phyloP scores from a whole-genome alignment of 2,797 vertebrate genomes.

The Pteropus rufus region DNA sequence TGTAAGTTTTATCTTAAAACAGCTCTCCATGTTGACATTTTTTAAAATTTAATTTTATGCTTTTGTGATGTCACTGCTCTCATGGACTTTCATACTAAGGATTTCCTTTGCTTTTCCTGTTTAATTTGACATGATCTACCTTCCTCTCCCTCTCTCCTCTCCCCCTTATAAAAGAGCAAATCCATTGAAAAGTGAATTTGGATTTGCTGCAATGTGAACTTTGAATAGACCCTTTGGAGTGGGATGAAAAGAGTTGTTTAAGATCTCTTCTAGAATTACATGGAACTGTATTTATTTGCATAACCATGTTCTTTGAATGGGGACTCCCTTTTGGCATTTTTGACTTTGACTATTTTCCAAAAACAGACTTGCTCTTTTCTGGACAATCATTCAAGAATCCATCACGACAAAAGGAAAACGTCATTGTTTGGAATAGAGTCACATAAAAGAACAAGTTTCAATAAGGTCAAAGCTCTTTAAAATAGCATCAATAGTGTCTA shows the following conservation, averaged over 20 bases:
- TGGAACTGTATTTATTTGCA: background rate
- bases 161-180: background rate
- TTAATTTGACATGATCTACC: background rate
- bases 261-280: background rate
- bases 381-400: conserved; percentile 47
- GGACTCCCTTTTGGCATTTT: background rate
- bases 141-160: background rate
- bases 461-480: conserved; percentile 69
- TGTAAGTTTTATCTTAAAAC: background rate
- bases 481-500: conserved; percentile 74
- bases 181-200: background rate
- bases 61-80: background rate
- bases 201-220: background rate
- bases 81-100: background rate
- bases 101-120: background rate
- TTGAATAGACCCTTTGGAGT: background rate
- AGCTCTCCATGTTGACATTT: background rate
- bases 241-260: background rate
- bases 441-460: conserved; percentile 72
- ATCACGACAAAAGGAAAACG: conserved; percentile 49
- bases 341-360: background rate
- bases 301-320: background rate
- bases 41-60: background rate
- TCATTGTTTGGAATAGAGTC: conserved; percentile 56
- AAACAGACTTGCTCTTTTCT: conserved; percentile 66